Conservation (phyloP, 2,888 invertebrate genomes). For the Temnothorax rugatulus region DNA sequence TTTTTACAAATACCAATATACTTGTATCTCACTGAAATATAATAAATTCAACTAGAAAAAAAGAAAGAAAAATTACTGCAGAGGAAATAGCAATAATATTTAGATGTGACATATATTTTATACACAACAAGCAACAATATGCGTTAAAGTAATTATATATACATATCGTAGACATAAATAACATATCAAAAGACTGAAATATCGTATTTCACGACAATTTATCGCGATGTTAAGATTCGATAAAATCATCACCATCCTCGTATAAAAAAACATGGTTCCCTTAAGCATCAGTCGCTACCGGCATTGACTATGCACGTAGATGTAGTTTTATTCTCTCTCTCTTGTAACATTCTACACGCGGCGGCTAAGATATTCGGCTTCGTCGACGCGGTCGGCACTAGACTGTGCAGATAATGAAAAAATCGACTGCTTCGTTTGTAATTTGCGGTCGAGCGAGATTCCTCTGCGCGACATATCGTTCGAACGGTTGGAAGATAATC, state of each 20-base stretch:
- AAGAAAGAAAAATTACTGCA: background rate
- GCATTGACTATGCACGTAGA: background rate
- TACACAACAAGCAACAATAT: slow-evolving; percentile 12
- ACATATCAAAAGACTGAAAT: background rate
- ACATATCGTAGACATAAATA: slow-evolving; percentile 1
- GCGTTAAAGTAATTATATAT: background rate
- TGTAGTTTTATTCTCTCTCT: slow-evolving; percentile 62
- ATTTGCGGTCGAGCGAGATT: slow-evolving; percentile 88
- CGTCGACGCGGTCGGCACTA: slow-evolving; percentile 77
- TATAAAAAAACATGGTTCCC: background rate
- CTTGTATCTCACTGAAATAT: background rate
- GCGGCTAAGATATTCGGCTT: slow-evolving; percentile 79
- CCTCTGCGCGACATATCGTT: slow-evolving; percentile 91
- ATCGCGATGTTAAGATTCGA: background rate
- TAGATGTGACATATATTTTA: slow-evolving; percentile 18
- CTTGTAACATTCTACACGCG: slow-evolving; percentile 82
- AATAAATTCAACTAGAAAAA: slow-evolving; percentile 11
- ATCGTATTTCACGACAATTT: background rate
- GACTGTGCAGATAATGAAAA: slow-evolving; percentile 92
- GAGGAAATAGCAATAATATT: background rate
- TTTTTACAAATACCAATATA: slow-evolving; percentile 12
- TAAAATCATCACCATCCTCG: background rate
- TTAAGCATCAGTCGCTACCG: background rate
- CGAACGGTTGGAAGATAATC: slow-evolving; percentile 92
- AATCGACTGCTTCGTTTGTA: slow-evolving; percentile 91